These are phyloP conservation scores for Bombus waltoni DNA, from an alignment of 1,140 invertebrate species.

Conservation along the genomic window DNA sequence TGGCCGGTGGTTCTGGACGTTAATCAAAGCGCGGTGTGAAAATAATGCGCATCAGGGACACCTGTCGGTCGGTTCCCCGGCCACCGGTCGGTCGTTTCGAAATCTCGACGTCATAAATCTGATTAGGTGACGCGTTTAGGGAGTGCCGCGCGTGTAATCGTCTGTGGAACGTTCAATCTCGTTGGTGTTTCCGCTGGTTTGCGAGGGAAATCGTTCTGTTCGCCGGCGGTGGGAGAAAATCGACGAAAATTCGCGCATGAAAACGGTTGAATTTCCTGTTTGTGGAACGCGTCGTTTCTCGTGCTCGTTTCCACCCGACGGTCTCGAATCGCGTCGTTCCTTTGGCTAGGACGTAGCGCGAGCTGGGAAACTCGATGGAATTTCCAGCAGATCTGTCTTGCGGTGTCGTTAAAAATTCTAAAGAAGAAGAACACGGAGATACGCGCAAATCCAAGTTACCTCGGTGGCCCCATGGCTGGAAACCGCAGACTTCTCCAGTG, in stretches of 20 bases:
- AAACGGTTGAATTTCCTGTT: background rate
- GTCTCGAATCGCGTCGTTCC: too few relatives aligned
- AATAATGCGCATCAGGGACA: slow-evolving; percentile 5
- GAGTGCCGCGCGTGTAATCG: slow-evolving; percentile 10
- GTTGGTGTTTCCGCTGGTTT: slow-evolving; percentile 15
- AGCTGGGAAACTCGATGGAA: background rate
- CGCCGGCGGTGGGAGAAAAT: background rate
- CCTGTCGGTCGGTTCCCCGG: background rate
- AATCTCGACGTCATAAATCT: slow-evolving; percentile 16
- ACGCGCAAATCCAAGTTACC: background rate
- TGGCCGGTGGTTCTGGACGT: background rate
- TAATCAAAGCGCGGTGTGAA: slow-evolving; percentile 13
- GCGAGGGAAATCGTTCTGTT: background rate
- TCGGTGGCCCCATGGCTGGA: slow-evolving; percentile 6
- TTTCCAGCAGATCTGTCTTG: background rate
- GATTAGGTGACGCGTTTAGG: slow-evolving; percentile 5
- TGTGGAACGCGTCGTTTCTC: background rate
- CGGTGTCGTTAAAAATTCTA: slow-evolving; percentile 11
- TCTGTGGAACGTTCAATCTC: slow-evolving; percentile 9
- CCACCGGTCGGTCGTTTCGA: background rate
- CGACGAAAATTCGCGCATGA: background rate
- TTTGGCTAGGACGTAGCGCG: background rate
- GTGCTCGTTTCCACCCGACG: background rate
- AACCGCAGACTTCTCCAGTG: slow-evolving; percentile 35
- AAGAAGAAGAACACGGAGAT: background rate